Evolutionary conservation across 2,888 invertebrate species (phyloP), one percentile per base, ranked within the genome.

Genomic region (Buathra laborator): DNA sequence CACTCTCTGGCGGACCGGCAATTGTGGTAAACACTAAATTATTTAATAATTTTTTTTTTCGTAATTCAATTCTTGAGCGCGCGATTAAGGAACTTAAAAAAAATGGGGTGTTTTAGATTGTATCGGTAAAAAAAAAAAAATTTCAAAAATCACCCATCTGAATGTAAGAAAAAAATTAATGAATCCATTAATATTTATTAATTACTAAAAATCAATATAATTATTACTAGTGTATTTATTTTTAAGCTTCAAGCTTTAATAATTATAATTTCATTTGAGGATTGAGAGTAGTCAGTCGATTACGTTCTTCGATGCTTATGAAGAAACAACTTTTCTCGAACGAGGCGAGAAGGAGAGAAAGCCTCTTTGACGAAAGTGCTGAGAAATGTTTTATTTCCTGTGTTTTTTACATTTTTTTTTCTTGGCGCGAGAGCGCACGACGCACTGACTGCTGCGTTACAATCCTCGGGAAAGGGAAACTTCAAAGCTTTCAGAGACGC

Each of bases 361-460:
- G 46, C 16, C 62, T 79, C 83, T 83, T 79, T 79, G 83, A 83
- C 67, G 32, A 1, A 68, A 16, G 74, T 37, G 78, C 43, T 46
- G 37, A 51, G 56, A 64, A 82, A 78, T 37, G 37, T 37, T 37
- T 37, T 37, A 7, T 37, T 37, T 19, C 19, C 1, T 19, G 19
- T 19, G 19, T 19, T 19, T 19, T 19, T 37, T 37, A 5, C n/a
- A 24, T 3, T 19, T 53, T 62, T 62, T 29, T 43, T 37, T n/a
- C 59, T 62, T 29, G 37, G 37, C 68, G 78, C 53, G 48, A 48
- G 24, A 75, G 24, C 53, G 53, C 68, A 66, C 72, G 64, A 14
- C 10, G 83, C 77, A 81, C 81, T 84, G 81, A 84, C 76, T 68
- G 67, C 81, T 72, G 77, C 81, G 84, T 81, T 84, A 74, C 84